Percentiles rank a stretch among this genome's conserved stretches.
phyloP scores from a whole-genome alignment of 2,888 invertebrate species.

The Cataglyphis cursor region DNA sequence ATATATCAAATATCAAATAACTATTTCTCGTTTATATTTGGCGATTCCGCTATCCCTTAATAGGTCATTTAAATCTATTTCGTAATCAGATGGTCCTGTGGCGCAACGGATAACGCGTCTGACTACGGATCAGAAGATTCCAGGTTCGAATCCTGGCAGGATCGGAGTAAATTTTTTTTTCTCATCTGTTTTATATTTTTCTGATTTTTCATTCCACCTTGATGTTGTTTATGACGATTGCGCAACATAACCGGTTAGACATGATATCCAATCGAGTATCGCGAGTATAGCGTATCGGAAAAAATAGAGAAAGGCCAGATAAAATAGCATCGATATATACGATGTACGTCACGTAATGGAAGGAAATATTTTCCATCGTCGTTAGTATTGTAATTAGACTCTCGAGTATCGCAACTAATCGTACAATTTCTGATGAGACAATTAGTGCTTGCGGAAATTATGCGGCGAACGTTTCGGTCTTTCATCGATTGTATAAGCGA shows the following conservation, averaged over 20 bases:
- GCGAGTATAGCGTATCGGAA: not conserved
- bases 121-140: conserved; percentile 87
- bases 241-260: conserved; percentile 26
- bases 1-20: not conserved
- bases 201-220: conserved; percentile 21
- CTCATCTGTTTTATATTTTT: not conserved
- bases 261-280: not conserved
- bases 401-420: not conserved
- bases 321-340: not conserved
- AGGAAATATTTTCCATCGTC: not conserved
- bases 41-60: not conserved
- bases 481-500: conserved; percentile 4
- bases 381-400: not conserved
- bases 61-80: conserved; percentile 87
- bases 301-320: not conserved
- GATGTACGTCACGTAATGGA: not conserved
- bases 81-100: conserved; percentile 88
- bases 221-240: conserved; percentile 4
- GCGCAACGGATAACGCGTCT: conserved; percentile 81
- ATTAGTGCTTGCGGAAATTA: conserved; percentile 3
- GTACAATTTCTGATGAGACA: not conserved
- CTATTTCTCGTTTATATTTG: not conserved
- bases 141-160: conserved; percentile 90
- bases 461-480: not conserved
- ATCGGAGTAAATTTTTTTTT: conserved; percentile 83